Conservation (phyloP, 2,113 vertebrate genomes). For the Todiramphus chloris region DNA sequence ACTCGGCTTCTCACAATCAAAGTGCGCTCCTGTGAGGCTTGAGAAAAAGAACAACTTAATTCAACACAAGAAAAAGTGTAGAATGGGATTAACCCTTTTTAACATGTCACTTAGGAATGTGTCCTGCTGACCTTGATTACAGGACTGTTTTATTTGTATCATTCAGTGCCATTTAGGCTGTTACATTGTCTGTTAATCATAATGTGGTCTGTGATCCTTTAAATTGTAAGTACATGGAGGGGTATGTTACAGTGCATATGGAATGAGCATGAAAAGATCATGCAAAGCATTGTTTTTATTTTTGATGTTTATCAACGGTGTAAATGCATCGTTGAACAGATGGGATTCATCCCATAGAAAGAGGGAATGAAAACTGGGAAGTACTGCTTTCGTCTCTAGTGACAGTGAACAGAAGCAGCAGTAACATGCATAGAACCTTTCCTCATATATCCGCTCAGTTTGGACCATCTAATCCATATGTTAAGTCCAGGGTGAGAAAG, state of each 20-base stretch:
- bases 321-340: not conserved
- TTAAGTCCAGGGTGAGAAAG: not conserved
- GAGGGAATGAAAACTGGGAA: not conserved
- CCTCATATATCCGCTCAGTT: not conserved
- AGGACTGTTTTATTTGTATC: not conserved
- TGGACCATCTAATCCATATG: not conserved
- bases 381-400: not conserved
- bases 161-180: not conserved
- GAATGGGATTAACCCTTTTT: not conserved
- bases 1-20: not conserved
- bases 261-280: not conserved
- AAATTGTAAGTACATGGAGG: not conserved
- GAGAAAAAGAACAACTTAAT: not conserved
- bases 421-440: not conserved
- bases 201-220: not conserved
- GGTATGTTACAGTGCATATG: not conserved
- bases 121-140: not conserved
- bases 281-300: not conserved
- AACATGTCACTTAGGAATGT: not conserved
- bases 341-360: not conserved
- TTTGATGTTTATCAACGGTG: not conserved
- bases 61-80: not conserved
- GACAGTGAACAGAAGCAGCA: not conserved
- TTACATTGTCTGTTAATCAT: not conserved
- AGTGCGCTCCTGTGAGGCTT: accelerated